Conservation (phyloP, 2,113 vertebrate genomes). For the Boleophthalmus pectinirostris region DNA sequence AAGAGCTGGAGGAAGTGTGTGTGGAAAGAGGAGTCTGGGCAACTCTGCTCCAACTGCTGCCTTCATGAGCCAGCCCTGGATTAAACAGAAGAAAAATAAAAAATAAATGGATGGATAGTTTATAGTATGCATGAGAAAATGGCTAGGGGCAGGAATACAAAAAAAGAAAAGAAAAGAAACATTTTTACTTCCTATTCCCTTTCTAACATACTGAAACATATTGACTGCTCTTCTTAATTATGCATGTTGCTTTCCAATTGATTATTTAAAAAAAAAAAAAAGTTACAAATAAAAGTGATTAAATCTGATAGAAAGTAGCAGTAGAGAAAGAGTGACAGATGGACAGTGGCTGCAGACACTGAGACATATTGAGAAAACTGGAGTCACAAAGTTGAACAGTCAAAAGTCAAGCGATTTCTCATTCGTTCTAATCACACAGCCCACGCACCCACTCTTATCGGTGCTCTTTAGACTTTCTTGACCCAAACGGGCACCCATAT, state of each 20-base stretch:
- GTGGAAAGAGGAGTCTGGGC: no score
- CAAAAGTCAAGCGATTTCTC: slow-evolving; percentile 8
- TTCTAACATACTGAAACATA: neutral
- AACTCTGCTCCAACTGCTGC: no score
- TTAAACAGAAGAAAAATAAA: no score
- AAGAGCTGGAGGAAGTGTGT: no score
- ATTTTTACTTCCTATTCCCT: no score
- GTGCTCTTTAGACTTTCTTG: neutral
- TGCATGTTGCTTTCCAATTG: no score
- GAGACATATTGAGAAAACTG: neutral
- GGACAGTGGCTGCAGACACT: neutral
- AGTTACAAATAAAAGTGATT: no score
- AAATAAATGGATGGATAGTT: no score
- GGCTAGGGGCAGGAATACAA: no score
- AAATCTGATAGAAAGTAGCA: neutral
- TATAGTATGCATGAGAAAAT: no score
- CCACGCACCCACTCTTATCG: neutral
- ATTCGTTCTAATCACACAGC: neutral
- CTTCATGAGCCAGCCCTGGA: no score
- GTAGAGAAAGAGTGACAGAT: neutral
- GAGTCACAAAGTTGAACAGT: slow-evolving; percentile 4
- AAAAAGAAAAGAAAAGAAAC: no score
- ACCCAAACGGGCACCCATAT: neutral
- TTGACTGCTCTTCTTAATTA: neutral
- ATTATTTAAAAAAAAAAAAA: neutral